Evolutionary conservation across 1,140 invertebrate species (phyloP).

Genomic region (Drosophila lacertosa): DNA sequence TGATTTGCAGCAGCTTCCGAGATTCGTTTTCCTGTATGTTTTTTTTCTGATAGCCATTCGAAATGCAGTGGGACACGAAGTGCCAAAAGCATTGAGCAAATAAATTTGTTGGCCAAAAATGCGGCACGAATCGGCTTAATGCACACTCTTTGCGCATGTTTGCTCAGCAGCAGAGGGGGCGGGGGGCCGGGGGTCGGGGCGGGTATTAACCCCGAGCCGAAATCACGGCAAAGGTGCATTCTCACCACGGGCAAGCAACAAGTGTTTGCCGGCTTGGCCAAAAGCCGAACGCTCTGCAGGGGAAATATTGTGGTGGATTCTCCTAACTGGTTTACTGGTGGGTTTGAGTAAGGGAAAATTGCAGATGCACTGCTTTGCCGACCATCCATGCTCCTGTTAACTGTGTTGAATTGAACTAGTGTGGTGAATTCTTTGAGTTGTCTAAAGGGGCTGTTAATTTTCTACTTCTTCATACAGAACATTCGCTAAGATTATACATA

Average conservation of each 20-base stretch:
- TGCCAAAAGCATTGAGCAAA: constrained; percentile 56
- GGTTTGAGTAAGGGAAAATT: neutral
- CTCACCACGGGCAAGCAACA: constrained; percentile 50
- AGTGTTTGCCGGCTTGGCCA: constrained; percentile 57
- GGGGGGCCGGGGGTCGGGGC: neutral
- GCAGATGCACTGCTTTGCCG: constrained; percentile 28
- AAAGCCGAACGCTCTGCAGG: neutral
- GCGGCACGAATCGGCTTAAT: constrained; percentile 28
- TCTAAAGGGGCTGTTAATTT: too few relatives aligned
- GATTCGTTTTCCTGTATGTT: constrained; percentile 3
- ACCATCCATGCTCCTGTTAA: neutral
- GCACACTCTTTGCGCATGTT: constrained; percentile 31
- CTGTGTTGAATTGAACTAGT: neutral
- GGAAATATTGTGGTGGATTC: neutral
- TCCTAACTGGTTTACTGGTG: neutral
- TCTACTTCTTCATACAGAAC: too few relatives aligned
- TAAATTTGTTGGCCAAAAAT: constrained; percentile 57
- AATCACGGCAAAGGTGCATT: neutral
- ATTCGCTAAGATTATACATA: too few relatives aligned
- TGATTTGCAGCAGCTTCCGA: constrained; percentile 3
- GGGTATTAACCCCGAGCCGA: neutral
- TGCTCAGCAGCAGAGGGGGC: neutral
- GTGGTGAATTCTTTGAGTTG: too few relatives aligned
- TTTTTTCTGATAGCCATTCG: neutral
- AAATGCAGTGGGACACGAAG: constrained; percentile 49